Evolutionary conservation across 2,797 vertebrate species (phyloP).

Genomic region (Pangasius krempfi): DNA sequence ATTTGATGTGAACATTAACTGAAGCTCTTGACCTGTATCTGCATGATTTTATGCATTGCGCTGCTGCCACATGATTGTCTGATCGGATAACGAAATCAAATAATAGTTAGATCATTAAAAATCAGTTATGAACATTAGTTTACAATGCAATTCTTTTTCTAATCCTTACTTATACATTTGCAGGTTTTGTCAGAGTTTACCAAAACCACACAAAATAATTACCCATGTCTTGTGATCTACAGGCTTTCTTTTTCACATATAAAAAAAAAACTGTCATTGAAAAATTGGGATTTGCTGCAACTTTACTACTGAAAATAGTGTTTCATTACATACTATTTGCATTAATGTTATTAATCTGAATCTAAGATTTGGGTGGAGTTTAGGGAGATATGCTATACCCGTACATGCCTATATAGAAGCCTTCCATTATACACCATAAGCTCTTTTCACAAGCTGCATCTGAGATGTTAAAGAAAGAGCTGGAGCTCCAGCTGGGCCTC

Average conservation of each 20-base stretch:
- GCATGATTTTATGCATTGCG: no score
- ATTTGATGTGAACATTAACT: no score
- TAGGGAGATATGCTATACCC: not conserved
- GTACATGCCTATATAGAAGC: not conserved
- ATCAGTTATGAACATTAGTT: no score
- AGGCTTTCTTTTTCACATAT: not conserved
- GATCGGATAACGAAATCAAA: no score
- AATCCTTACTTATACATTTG: no score
- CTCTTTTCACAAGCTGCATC: not conserved
- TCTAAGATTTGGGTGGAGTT: not conserved
- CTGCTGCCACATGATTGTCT: no score
- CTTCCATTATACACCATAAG: not conserved
- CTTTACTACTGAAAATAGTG: not conserved
- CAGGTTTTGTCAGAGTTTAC: no score
- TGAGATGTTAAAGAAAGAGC: not conserved
- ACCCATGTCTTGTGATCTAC: not conserved
- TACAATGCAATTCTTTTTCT: no score
- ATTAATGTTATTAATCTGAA: not conserved
- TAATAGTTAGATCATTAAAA: no score
- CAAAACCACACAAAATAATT: no score
- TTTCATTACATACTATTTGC: not conserved
- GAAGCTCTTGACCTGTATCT: no score
- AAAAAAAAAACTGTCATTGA: not conserved
- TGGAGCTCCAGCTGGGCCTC: not conserved
- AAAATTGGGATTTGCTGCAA: not conserved